Evolutionary conservation across 2,888 invertebrate genomes (phyloP).

Genomic region (Linhomoeus sp.): DNA sequence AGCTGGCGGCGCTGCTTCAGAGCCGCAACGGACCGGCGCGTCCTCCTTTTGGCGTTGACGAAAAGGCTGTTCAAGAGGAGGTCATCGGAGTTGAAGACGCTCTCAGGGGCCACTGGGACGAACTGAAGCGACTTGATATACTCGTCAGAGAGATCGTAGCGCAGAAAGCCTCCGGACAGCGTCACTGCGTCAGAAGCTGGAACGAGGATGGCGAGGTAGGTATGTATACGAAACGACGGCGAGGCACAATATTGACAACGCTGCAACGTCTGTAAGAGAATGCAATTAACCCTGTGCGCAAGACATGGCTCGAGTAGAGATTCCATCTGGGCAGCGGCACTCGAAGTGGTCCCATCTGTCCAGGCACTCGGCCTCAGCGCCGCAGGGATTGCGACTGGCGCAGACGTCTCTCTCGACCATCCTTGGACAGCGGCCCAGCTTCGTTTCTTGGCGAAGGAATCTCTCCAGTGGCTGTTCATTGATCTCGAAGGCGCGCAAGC

Average conservation of each 20-base stretch:
- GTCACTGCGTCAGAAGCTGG: no score
- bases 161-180: conserved; percentile 48
- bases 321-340: no score
- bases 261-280: no score
- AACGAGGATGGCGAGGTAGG: no score
- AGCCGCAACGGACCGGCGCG: no score
- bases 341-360: conserved; percentile 3
- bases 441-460: not conserved
- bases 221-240: no score
- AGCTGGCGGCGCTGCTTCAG: no score
- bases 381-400: not conserved
- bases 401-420: no score
- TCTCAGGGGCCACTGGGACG: not conserved
- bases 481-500: conserved; percentile 68
- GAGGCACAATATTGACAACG: no score
- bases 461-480: conserved; percentile 58
- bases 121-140: conserved; percentile 66
- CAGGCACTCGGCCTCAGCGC: not conserved
- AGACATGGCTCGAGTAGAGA: no score
- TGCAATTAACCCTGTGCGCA: no score
- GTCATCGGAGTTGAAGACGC: conserved; percentile 2
- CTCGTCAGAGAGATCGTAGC: conserved; percentile 53
- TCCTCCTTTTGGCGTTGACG: no score
- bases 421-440: not conserved
- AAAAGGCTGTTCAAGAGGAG: not conserved